Conservation (phyloP, 2,888 invertebrate species). For the Eupithecia vulgata region DNA sequence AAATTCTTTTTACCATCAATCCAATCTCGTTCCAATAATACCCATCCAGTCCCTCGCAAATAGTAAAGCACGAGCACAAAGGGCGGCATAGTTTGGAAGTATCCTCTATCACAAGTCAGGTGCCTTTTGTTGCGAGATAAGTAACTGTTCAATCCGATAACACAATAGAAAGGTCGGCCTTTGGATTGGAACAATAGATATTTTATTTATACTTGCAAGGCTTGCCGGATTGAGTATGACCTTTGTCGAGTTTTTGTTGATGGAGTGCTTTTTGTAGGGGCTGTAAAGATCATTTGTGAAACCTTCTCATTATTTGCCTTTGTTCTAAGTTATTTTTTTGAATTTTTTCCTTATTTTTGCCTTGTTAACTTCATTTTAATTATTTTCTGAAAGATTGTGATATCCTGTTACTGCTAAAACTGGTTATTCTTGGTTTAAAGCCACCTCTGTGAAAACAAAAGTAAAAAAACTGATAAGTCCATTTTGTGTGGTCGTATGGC, state of each 20-base stretch:
- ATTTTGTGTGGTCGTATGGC: too few species aligned
- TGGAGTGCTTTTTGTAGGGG: constrained; percentile 15
- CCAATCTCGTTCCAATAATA: constrained; percentile 31
- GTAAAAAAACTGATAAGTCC: too few species aligned
- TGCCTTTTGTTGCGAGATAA: constrained; percentile 48
- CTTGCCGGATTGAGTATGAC: constrained; percentile 9
- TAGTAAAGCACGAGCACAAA: constrained; percentile 38
- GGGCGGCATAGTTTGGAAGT: constrained; percentile 40
- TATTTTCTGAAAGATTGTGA: neutral
- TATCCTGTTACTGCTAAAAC: neutral
- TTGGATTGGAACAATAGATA: constrained; percentile 43
- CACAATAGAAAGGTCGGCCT: constrained; percentile 47
- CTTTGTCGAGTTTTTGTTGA: constrained; percentile 7
- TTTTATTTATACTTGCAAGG: constrained; percentile 42
- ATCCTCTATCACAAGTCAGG: constrained; percentile 46
- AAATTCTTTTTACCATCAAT: constrained; percentile 28
- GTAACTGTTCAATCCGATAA: constrained; percentile 51
- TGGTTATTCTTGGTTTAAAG: neutral
- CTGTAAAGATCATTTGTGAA: neutral
- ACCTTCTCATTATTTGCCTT: neutral
- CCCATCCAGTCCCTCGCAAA: constrained; percentile 35
- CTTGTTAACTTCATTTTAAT: neutral
- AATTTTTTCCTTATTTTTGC: neutral
- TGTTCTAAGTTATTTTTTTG: neutral
- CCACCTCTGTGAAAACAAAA: too few species aligned